Evolutionary conservation across 1,140 invertebrate genomes (phyloP), one percentile per base, ranked within the genome.

Genomic region (Halotydeus destructor): DNA sequence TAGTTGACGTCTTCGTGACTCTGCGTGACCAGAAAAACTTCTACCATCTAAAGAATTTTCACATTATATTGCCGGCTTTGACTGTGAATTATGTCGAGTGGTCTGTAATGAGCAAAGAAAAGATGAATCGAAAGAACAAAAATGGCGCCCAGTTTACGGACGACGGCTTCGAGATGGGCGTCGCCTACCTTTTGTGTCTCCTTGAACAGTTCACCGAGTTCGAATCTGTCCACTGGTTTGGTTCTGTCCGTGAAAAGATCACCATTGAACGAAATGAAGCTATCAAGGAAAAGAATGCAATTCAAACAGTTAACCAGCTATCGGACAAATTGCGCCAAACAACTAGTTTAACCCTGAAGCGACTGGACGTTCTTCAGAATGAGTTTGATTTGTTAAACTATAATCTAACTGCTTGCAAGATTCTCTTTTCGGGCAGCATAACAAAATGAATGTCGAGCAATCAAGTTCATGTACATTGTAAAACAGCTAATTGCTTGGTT

Each of bases 151-250:
- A 81, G 3, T 97, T 98, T 60, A 89, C 84, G 5, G 89, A 98
- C 62, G 93, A 98, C 64, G 93, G 93, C 26, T 97, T 99, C 66
- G 79, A 86, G 21, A 84, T 99, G 70, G 91, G 89, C 30, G 53
- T 78, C n/a, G 74, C 75, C 1, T 78, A 73, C 52, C 62, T 76
- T 27, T 58, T 78, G 9, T 69, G 69, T 51, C 55, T 77, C 23
- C 53, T 78, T 3, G 64, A 71, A 47, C 68, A 73, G 55, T 67
- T 68, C 51, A 62, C 68, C 33, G 79, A 85, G 50, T 81, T 97
- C 58, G 84, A 96, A 62, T 75, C 82, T 4, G 64, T 99, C 1
- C 82, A 89, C 57, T 99, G 93, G 93, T 94, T 93, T 56, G 69
- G 84, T 43, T 83, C 86, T 3, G 77, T 96, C 1, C 60, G 66